These are phyloP conservation scores for Alca torda DNA, from an alignment of 2,797 vertebrate species.

Conservation along the genomic window DNA sequence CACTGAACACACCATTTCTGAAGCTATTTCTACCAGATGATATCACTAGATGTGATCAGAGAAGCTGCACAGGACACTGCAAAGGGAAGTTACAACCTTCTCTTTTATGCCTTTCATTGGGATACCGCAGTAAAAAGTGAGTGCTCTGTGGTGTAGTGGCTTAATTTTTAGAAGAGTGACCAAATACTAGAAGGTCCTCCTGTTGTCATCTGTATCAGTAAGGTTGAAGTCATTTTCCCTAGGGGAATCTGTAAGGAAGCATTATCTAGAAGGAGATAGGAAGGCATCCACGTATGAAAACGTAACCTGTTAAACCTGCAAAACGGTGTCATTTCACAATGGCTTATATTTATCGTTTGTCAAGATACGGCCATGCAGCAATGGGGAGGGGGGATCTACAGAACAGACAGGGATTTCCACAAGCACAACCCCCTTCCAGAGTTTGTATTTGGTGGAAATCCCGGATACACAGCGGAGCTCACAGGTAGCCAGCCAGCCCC, in stretches of 20 bases:
- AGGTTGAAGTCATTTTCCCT: neutral
- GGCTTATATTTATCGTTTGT: neutral
- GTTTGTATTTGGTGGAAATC: neutral
- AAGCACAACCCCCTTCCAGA: neutral
- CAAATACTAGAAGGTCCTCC: neutral
- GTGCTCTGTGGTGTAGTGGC: neutral
- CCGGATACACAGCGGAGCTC: neutral
- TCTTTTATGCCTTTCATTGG: neutral
- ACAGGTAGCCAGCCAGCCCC: neutral
- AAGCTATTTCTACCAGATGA: neutral
- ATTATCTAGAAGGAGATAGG: neutral
- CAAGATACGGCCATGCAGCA: neutral
- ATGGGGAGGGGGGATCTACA: neutral
- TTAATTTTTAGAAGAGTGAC: neutral
- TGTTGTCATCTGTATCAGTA: neutral
- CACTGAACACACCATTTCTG: neutral
- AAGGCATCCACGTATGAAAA: neutral
- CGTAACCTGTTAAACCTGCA: neutral
- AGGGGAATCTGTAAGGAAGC: neutral
- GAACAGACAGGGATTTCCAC: neutral
- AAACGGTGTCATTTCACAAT: neutral
- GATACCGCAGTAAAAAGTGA: neutral
- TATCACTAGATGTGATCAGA: neutral
- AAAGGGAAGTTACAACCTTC: neutral
- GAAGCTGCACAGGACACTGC: neutral